Evolutionary conservation across 2,797 vertebrate genomes (phyloP), one percentile per base, ranked within the genome.

Genomic region (Sebastes ruberrimus): DNA sequence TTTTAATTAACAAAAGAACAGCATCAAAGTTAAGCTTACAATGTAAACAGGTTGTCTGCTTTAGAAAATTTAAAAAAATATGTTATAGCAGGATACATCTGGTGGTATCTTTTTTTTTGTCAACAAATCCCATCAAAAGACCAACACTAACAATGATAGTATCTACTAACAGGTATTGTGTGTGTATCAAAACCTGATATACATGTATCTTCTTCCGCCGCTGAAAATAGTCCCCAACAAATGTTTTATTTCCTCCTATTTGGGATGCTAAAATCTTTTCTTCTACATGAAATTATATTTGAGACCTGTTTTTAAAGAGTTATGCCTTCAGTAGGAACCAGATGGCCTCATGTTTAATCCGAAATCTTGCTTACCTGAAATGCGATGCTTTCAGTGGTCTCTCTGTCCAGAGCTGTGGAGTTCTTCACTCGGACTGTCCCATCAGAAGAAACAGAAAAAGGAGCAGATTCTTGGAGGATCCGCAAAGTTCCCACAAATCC

Each of bases 401-500:
- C 96, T 85, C 95, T 92, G 46, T 97, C 96, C 85, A 97, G 86
- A 38, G 76, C 83, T 0, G 13, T n/a, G 6, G 94, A 88, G 79
- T 90, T 86, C 67, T 81, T 94, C 81, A 97, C 96, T 69, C 62
- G 91, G 16, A 97, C 76, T 23, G 83, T 86, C 66, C 95, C 96
- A 10, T 93, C 66, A 38, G 87, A 8, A 5, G 65, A 67, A 53
- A 97, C 30, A 6, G 94, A 93, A 90, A 97, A 97, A 9, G 95
- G 92, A 62, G 66, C 78, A 5, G 94, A 89, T 9, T 86, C 92
- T 42, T 94, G 92, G 76, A 83, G 1, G 72, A 97, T 89, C 25
- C 0, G 38, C 32, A 96, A 32, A 0, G 28, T 94, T 85, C 96
- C 96, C 9, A 88, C 82, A 84, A 97, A 97, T 9, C 96, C 96